Base-by-base conservation (phyloP, 1,140 invertebrate genomes). In the Leucophenga varia region DNA sequence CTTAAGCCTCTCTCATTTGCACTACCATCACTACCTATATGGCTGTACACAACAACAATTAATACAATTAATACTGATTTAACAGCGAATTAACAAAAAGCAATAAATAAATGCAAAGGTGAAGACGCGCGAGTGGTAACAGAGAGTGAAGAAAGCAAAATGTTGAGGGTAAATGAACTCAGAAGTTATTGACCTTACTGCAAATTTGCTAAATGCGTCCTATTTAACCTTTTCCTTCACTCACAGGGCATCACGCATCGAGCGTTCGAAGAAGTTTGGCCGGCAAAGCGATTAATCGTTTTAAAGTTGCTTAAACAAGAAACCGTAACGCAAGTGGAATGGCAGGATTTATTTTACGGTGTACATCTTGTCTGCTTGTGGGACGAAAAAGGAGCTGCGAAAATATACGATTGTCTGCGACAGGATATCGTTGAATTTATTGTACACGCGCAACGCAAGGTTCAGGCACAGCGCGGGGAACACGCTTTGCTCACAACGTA, bases 311-410 rank as follows among this genome's bases (percentile, higher is more conserved):
- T 98, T 28, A 87, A 93, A 58, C 95, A 97, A 77, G 93, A 97
- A 72, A 81, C 89, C 19, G 93, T 98, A 1, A 90, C 89, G n/a
- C 87, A 92, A 69, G 82, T 79, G 55, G 95, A 98, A 82, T 98
- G 95, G 95, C 95, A 98, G 76, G 93, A 96, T 75, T 79, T 98
- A 50, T 98, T 98, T 78, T 96, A 91, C 78, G 89, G 90, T 37
- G 92, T 97, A 7, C 93, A 98, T 79, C 83, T 88, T 38, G 93
- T 97, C 7, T 97, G 94, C 74, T 73, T 97, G 13, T 97, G 94
- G 93, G 94, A 97, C 79, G 94, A 97, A 60, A 95, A 95, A 79
- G 94, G 93, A 2, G 84, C 93, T 8, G 79, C 82, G 6, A 96
- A 93, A 77, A 83, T 98, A 37, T 84, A 89, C 60, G 87, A 92